Conservation (phyloP, 2,888 invertebrate species). For the Amblyjoppa fuscipennis region DNA sequence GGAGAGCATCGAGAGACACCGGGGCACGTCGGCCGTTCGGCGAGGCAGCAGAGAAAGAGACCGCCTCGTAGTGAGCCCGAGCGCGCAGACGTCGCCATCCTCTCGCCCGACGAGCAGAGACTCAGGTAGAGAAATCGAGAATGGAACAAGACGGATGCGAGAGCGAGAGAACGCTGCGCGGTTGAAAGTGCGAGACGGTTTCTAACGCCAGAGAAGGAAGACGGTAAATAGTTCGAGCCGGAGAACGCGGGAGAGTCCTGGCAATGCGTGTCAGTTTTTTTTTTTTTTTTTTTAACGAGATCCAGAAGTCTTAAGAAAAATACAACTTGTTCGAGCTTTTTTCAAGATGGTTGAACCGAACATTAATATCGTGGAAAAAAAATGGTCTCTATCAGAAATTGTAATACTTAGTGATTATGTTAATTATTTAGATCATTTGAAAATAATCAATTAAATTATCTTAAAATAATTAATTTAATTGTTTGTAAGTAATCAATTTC, state of each 20-base stretch:
- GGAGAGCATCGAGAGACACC: constrained; percentile 57
- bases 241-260: background rate
- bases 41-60: constrained; percentile 56
- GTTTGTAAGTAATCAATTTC: no score
- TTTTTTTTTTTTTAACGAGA: background rate
- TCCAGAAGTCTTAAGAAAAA: background rate
- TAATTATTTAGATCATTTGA: no score
- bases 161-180: constrained; percentile 2
- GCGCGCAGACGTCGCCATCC: constrained; percentile 4
- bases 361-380: no score
- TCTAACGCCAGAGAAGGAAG: background rate
- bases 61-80: constrained; percentile 1
- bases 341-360: no score
- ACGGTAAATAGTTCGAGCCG: constrained; percentile 1
- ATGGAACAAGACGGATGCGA: constrained; percentile 7
- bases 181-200: constrained; percentile 20
- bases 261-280: background rate
- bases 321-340: no score
- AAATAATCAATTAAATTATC: no score
- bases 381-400: no score
- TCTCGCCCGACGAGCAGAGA: constrained; percentile 13
- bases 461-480: no score
- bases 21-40: constrained; percentile 57
- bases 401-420: no score
- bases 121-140: constrained; percentile 40